Evolutionary conservation across 2,797 vertebrate species (phyloP).

Genomic region (Sebastes kiyomatsui): DNA sequence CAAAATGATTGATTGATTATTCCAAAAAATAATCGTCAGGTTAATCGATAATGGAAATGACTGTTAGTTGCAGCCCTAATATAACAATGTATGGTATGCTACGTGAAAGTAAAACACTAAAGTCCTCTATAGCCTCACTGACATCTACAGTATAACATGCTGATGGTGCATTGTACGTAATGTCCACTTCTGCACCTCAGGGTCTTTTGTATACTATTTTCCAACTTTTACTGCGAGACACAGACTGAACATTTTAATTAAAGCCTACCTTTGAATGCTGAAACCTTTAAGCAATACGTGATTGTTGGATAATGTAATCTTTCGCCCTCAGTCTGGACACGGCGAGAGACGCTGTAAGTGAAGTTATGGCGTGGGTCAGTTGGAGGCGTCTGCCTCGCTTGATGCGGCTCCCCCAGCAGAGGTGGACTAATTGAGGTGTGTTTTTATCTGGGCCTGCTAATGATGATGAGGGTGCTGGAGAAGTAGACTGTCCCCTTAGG

Average conservation of each 20-base stretch:
- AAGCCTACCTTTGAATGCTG: slow-evolving; percentile 16
- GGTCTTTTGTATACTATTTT: neutral
- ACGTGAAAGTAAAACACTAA: neutral
- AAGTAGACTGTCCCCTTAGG: slow-evolving; percentile 81
- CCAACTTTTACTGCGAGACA: neutral
- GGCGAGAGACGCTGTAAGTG: slow-evolving; percentile 25
- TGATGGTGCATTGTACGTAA: neutral
- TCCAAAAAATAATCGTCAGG: neutral
- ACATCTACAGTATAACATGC: slow-evolving; percentile 1
- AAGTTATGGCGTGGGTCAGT: slow-evolving; percentile 59
- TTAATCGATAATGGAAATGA: neutral
- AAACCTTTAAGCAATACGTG: slow-evolving; percentile 1
- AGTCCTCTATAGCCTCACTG: neutral
- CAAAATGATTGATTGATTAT: neutral
- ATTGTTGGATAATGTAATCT: slow-evolving; percentile 29
- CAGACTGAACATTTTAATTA: slow-evolving; percentile 7
- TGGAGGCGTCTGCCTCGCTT: slow-evolving; percentile 50
- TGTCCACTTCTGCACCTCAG: neutral
- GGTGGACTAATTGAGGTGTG: slow-evolving; percentile 83
- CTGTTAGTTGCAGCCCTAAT: neutral
- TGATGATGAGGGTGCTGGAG: slow-evolving; percentile 82
- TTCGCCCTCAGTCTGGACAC: slow-evolving; percentile 25
- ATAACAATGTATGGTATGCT: neutral
- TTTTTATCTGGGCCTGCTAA: slow-evolving; percentile 81
- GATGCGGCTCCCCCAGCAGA: slow-evolving; percentile 61